Conservation (phyloP, 2,797 vertebrate genomes). For the Semaprochilodus insignis region DNA sequence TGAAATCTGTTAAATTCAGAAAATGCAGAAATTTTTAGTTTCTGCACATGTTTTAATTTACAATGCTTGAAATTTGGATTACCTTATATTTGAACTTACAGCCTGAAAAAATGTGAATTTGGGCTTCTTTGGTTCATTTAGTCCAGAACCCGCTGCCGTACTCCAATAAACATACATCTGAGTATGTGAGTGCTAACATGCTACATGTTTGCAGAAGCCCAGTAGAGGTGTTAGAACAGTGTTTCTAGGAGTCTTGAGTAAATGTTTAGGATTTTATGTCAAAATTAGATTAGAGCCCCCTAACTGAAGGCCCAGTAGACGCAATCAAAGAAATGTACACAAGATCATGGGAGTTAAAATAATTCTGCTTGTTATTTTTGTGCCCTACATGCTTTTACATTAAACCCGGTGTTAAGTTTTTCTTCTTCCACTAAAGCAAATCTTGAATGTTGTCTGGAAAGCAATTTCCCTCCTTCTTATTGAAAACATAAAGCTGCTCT, state of each 20-base stretch:
- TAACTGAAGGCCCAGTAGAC: not conserved
- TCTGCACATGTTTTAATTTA: no score
- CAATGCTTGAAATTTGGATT: no score
- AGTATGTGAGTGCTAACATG: not conserved
- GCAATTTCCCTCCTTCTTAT: conserved; percentile 63
- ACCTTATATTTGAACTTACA: no score
- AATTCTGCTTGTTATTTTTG: conserved; percentile 40
- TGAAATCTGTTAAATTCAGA: no score
- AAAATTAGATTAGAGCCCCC: conserved; percentile 22
- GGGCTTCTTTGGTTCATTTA: no score
- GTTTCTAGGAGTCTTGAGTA: conserved; percentile 4
- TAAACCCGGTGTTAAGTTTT: conserved; percentile 24
- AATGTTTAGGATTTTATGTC: conserved; percentile 44
- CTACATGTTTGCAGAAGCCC: not conserved
- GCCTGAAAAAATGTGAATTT: no score
- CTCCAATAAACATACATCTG: not conserved
- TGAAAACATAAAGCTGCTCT: conserved; percentile 75
- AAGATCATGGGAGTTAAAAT: conserved; percentile 16
- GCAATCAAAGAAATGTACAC: conserved; percentile 27
- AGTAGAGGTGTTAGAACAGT: not conserved
- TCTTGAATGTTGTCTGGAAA: conserved; percentile 65
- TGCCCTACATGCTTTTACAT: conserved; percentile 22
- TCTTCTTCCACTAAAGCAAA: conserved; percentile 62
- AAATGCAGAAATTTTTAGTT: no score
- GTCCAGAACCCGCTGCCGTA: no score